Base-by-base conservation (phyloP, 2,888 invertebrate genomes). In the Tromatobia lineatoria region DNA sequence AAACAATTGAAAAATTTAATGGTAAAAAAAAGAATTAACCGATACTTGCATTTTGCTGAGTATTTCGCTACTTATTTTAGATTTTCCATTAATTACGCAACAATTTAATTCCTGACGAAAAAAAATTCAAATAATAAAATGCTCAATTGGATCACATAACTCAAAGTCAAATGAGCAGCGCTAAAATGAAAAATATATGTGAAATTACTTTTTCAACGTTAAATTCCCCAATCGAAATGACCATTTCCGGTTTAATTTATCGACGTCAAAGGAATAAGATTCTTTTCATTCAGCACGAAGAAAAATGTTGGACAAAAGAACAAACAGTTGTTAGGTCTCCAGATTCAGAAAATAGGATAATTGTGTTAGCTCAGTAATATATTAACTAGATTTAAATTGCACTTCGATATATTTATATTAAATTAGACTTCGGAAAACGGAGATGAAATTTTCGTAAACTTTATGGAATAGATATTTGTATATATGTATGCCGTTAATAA, bases 1-100 rank as follows among this genome's bases (percentile, higher is more conserved):
- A 23, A 71, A 71, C 54, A 54, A 71, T 23, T 38, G 70, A 34
- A 8, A 54, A 54, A 71, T 42, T 38, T 15, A 15, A 42, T 23
- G 54, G 11, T 6, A 8, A 18, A 25, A 38, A 34, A 18, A 38
- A 61, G 18, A 61, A 23, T 23, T 23, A 23, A 13, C 25, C 25
- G 13, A 23, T 57, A 23, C 54, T 25, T 13, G 25, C 15, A 8
- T 38, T 8, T 38, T 4, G 13, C 11, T 25, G 1, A 57, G 13
- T 23, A 54, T 25, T 13, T 0, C 25, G 25, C 13, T 3, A 25
- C 13, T 13, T 11, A 15, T 25, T 25, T n/a, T n/a, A n/a, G n/a
- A n/a, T n/a, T n/a, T n/a, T n/a, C n/a, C n/a, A n/a, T n/a, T 3
- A 25, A 25, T 25, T 25, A 25, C 25, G 25, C 25, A 25, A 57